phyloP scores from a whole-genome alignment of 2,797 vertebrate genomes.

The Paguma larvata region DNA sequence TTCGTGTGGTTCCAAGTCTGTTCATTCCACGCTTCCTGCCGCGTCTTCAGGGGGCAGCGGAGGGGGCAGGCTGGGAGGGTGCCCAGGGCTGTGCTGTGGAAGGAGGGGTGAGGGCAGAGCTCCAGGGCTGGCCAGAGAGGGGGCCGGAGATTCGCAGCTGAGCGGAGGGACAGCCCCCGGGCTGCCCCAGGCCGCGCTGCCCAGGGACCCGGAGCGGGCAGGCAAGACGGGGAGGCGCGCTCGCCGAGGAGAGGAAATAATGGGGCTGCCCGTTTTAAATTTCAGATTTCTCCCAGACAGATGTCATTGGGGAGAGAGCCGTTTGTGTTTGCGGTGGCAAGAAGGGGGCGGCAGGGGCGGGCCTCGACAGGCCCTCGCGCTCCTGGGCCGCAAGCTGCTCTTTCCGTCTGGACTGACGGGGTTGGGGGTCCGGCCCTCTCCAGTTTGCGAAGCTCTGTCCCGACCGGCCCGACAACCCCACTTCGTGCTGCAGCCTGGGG shows the following conservation, averaged over 20 bases:
- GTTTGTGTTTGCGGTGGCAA: background rate
- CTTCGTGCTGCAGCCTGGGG: background rate
- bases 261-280: conserved; percentile 79
- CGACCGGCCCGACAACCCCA: too few relatives aligned
- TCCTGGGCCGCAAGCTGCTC: background rate
- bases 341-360: background rate
- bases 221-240: background rate
- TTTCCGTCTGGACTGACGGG: background rate
- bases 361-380: background rate
- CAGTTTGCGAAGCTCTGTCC: conserved; percentile 21
- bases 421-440: background rate
- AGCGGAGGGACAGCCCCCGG: background rate
- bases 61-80: background rate
- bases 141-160: background rate
- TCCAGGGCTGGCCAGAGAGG: background rate
- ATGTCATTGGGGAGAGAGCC: conserved; percentile 80
- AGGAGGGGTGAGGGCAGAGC: background rate
- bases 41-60: background rate
- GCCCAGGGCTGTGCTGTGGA: background rate
- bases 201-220: conserved; percentile 26
- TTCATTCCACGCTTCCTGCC: background rate
- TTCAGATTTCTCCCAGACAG: conserved; percentile 82
- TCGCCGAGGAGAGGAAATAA: conserved; percentile 51
- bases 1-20: background rate
- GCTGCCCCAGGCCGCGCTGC: conserved; percentile 52